Evolutionary conservation across 1,140 invertebrate genomes (phyloP).

Genomic region (Drosophila aff.): DNA sequence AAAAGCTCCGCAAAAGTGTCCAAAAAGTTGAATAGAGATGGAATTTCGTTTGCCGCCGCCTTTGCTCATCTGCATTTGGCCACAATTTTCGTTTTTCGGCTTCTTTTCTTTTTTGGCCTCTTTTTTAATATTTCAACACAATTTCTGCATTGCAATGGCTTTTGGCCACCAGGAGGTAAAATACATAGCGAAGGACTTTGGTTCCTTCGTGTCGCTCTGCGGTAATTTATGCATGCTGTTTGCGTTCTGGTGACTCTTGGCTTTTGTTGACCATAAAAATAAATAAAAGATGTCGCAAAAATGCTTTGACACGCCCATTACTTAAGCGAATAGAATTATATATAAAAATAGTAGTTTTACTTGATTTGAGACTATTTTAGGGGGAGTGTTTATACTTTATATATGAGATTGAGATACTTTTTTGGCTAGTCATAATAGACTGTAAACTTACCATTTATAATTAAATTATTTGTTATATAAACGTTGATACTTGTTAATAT

Average conservation of each 20-base stretch:
- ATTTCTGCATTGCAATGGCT: conserved; percentile 69
- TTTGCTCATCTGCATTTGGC: conserved; percentile 79
- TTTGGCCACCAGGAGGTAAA: conserved; percentile 11
- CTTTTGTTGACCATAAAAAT: conserved; percentile 73
- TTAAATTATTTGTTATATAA: neutral
- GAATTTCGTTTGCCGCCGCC: conserved; percentile 52
- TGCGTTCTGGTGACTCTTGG: conserved; percentile 72
- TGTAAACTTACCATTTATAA: neutral
- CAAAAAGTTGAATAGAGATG: conserved; percentile 69
- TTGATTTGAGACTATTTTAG: neutral
- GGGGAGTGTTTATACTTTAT: neutral
- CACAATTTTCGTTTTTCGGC: conserved; percentile 61
- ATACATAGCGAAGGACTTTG: conserved; percentile 46
- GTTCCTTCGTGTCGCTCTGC: conserved; percentile 57
- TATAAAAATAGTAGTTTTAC: conserved; percentile 3
- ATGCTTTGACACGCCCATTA: conserved; percentile 75
- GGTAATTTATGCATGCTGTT: conserved; percentile 81
- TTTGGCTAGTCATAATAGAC: too few species aligned
- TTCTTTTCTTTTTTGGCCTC: conserved; percentile 40
- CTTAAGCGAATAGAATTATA: conserved; percentile 27
- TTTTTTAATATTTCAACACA: conserved; percentile 81
- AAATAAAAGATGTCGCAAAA: conserved; percentile 77
- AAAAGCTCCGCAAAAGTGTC: conserved; percentile 56
- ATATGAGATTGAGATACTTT: neutral
- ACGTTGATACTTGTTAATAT: neutral